Conservation (phyloP, 2,888 invertebrate species). For the Lithophane socia region DNA sequence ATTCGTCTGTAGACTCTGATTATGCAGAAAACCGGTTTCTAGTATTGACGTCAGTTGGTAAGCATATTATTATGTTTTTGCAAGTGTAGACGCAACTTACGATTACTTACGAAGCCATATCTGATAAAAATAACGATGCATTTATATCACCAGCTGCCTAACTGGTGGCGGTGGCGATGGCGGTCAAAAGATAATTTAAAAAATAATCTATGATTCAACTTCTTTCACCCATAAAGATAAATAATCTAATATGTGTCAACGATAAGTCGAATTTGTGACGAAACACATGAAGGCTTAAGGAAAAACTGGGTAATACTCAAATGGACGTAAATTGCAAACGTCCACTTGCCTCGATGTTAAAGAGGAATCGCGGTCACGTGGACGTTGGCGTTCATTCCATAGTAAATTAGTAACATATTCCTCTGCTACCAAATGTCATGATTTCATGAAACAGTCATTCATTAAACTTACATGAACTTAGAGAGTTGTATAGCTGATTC, state of each 20-base stretch:
- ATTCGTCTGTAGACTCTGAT: neutral
- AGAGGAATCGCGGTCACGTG: neutral
- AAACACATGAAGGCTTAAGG: constrained; percentile 40
- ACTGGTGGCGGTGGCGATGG: constrained; percentile 8
- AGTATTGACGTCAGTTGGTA: constrained; percentile 26
- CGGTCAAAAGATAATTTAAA: constrained; percentile 3
- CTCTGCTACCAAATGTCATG: no score
- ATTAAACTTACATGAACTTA: no score
- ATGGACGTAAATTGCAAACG: constrained; percentile 15
- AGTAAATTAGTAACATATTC: no score
- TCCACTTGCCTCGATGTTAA: neutral
- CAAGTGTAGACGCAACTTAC: constrained; percentile 7
- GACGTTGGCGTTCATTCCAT: no score
- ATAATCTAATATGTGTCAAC: constrained; percentile 50
- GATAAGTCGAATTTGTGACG: constrained; percentile 31
- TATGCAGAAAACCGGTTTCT: constrained; percentile 28
- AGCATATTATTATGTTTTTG: constrained; percentile 8
- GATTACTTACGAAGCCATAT: constrained; percentile 5
- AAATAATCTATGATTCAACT: constrained; percentile 41
- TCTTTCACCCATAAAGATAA: constrained; percentile 20
- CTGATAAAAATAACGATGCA: constrained; percentile 24
- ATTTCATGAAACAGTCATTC: no score
- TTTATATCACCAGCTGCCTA: neutral
- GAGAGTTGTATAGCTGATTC: no score
- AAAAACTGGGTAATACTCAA: constrained; percentile 37